Conservation (phyloP, 2,113 vertebrate genomes). For the Mandrillus leucophaeus region DNA sequence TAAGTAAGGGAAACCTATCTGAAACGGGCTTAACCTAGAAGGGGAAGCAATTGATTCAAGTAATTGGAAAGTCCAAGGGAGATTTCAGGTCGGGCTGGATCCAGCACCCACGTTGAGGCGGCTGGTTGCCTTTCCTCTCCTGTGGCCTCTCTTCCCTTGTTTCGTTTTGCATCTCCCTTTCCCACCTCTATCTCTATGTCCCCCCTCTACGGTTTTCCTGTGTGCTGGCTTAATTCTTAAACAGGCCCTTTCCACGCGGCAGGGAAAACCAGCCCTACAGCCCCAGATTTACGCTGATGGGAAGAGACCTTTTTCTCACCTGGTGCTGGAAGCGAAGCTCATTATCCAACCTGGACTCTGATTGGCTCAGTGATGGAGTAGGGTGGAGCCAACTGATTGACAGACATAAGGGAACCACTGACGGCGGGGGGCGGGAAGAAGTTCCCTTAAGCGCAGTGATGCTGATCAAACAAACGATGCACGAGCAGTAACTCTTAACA, state of each 20-base stretch:
- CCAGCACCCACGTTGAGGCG: background rate
- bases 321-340: background rate
- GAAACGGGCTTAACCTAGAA: background rate
- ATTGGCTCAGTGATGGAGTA: background rate
- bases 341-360: background rate
- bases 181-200: background rate
- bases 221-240: background rate
- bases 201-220: background rate
- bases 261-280: background rate
- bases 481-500: too few species aligned
- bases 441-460: background rate
- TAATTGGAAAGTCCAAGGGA: background rate
- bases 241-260: background rate
- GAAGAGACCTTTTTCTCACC: background rate
- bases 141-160: background rate
- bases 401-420: rapidly evolving
- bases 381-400: background rate
- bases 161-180: background rate
- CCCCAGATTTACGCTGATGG: too few species aligned
- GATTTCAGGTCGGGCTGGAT: background rate
- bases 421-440: too few species aligned
- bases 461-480: too few species aligned
- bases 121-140: background rate
- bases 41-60: background rate
- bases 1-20: background rate